Percentiles rank a stretch among this genome's conserved stretches.
Conservation (phyloP, 1,140 invertebrate genomes). For the Popillia japonica region DNA sequence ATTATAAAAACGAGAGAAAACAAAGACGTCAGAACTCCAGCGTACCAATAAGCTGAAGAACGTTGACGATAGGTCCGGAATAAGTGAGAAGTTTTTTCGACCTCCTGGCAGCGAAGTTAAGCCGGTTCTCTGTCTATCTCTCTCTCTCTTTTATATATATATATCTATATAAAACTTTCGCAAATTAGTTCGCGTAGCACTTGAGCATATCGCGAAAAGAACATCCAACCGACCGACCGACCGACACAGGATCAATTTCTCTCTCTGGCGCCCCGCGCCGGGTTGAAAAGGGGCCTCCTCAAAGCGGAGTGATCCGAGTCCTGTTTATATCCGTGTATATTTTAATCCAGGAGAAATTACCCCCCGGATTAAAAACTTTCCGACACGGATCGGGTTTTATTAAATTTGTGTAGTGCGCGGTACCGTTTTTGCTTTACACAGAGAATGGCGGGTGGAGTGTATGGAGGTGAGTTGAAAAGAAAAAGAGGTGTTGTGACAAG, state of each 20-base stretch:
- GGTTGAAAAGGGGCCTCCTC: neutral
- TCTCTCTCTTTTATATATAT: too few relatives aligned
- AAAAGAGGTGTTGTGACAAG: too few relatives aligned
- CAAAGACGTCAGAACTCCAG: neutral
- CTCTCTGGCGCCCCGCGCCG: neutral
- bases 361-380: conserved; percentile 13
- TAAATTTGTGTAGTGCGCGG: neutral
- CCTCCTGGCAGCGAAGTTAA: neutral
- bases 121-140: neutral
- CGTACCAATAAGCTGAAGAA: conserved; percentile 5
- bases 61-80: neutral
- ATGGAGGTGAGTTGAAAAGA: neutral
- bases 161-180: conserved; percentile 10
- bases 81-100: conserved; percentile 9
- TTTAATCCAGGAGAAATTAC: conserved; percentile 1
- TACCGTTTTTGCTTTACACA: neutral
- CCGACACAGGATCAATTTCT: neutral
- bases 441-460: neutral
- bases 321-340: conserved; percentile 1
- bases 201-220: neutral
- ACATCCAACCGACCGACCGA: conserved; percentile 7
- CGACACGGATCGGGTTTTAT: neutral
- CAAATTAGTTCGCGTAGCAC: conserved; percentile 1
- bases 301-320: neutral
- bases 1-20: neutral